These are phyloP conservation scores for Perognathus longimembris DNA, from an alignment of 2,113 vertebrate genomes.

Conservation along the genomic window DNA sequence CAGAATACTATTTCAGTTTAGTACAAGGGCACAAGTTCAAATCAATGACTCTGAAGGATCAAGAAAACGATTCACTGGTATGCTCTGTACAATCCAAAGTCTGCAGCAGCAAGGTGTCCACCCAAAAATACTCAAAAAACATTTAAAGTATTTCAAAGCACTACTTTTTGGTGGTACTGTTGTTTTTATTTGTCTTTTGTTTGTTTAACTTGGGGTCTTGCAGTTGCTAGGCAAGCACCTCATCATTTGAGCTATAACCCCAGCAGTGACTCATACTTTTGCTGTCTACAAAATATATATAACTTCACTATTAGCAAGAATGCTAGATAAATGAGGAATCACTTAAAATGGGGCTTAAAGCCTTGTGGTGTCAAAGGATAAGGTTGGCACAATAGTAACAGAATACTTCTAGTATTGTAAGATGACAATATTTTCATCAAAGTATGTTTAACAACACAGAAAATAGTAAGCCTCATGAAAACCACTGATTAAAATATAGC, in stretches of 20 bases:
- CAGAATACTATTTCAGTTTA: neutral
- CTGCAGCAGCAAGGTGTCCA: neutral
- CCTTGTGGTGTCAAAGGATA: neutral
- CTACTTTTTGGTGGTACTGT: neutral
- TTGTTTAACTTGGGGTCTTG: no score
- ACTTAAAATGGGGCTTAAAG: neutral
- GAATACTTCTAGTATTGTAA: slow-evolving; percentile 30
- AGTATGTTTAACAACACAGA: slow-evolving; percentile 16
- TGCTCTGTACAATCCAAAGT: neutral
- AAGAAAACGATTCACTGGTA: neutral
- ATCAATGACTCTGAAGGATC: rapidly evolving
- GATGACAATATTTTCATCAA: neutral
- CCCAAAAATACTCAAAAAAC: neutral
- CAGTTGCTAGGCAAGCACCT: no score
- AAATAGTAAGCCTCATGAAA: neutral
- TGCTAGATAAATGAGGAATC: neutral
- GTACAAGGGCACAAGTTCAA: neutral
- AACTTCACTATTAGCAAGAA: neutral
- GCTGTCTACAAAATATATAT: slow-evolving; percentile 10
- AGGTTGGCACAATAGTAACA: neutral
- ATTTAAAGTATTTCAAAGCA: no score
- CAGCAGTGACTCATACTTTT: neutral
- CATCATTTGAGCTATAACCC: no score
- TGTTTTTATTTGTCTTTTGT: neutral
- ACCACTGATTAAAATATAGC: slow-evolving; percentile 18